Evolutionary conservation across 2,113 vertebrate genomes (phyloP).

Genomic region (Phoxinus phoxinus): DNA sequence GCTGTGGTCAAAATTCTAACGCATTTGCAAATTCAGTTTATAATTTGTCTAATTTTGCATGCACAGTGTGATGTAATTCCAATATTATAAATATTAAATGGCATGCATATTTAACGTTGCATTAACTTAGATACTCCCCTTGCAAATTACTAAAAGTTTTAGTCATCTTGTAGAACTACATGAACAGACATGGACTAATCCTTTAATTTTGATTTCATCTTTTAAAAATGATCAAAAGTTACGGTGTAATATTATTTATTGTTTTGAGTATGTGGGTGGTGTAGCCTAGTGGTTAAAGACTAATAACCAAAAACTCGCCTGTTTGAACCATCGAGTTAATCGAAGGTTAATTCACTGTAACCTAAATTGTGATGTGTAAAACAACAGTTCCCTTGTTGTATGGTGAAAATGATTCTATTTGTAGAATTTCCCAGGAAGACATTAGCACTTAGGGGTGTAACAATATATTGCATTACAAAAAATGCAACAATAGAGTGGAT

Average conservation of each 20-base stretch:
- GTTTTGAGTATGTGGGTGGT: not conserved
- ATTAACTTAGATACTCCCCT: not conserved
- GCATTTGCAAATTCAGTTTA: conserved; percentile 2
- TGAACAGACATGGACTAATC: not conserved
- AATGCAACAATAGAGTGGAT: no score
- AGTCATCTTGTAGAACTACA: not conserved
- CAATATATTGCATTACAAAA: no score
- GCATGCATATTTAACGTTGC: not conserved
- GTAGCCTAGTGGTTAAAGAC: not conserved
- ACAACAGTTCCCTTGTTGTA: not conserved
- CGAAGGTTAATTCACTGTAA: not conserved
- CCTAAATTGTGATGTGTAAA: not conserved
- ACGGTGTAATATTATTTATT: not conserved
- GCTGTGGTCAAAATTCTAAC: conserved; percentile 9
- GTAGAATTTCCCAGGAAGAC: not conserved
- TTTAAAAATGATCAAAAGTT: not conserved
- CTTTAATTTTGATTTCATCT: not conserved
- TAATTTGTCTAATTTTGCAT: conserved; percentile 15
- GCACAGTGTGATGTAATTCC: conserved; percentile 2
- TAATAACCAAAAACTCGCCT: not conserved
- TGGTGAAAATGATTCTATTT: not conserved
- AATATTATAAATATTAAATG: not conserved
- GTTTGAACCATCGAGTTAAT: not conserved
- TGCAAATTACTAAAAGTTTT: not conserved
- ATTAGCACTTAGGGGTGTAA: not conserved